Percentiles rank a stretch among this genome's conserved stretches.
Evolutionary conservation across 2,888 invertebrate species (phyloP).

Genomic region (Bombylius major): DNA sequence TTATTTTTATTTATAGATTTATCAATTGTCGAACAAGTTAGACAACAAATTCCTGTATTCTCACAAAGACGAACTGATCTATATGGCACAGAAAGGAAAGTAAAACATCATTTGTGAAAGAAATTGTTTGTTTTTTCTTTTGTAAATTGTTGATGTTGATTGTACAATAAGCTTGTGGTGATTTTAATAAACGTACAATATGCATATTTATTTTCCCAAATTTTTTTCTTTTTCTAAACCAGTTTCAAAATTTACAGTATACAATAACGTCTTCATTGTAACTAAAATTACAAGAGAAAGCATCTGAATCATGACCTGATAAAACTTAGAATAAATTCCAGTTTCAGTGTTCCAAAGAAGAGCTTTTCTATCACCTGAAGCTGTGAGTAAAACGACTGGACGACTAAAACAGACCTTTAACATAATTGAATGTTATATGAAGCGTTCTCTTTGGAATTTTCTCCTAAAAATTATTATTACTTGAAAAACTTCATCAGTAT

Average conservation of each 20-base stretch:
- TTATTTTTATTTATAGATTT: constrained; percentile 48
- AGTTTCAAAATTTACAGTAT: constrained; percentile 24
- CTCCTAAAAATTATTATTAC: constrained; percentile 23
- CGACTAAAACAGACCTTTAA: constrained; percentile 66
- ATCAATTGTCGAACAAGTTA: constrained; percentile 55
- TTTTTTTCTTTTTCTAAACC: no score
- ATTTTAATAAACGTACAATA: no score
- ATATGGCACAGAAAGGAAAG: constrained; percentile 41
- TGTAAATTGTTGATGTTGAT: no score
- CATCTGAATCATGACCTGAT: constrained; percentile 63
- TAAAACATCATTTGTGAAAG: no score
- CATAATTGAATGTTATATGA: neutral
- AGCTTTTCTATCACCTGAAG: constrained; percentile 62
- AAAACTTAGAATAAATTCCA: constrained; percentile 57
- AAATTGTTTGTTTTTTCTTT: no score
- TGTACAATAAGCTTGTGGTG: no score
- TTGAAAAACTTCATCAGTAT: constrained; percentile 56
- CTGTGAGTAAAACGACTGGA: constrained; percentile 60
- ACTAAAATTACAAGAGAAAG: constrained; percentile 71
- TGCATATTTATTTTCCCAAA: no score
- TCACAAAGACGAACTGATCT: constrained; percentile 61
- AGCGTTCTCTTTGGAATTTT: neutral
- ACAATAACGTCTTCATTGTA: constrained; percentile 64
- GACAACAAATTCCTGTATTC: constrained; percentile 72
- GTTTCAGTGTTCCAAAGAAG: constrained; percentile 53